These are phyloP conservation scores for Lucilia cuprina DNA, from an alignment of 1,140 invertebrate species.

Conservation along the genomic window DNA sequence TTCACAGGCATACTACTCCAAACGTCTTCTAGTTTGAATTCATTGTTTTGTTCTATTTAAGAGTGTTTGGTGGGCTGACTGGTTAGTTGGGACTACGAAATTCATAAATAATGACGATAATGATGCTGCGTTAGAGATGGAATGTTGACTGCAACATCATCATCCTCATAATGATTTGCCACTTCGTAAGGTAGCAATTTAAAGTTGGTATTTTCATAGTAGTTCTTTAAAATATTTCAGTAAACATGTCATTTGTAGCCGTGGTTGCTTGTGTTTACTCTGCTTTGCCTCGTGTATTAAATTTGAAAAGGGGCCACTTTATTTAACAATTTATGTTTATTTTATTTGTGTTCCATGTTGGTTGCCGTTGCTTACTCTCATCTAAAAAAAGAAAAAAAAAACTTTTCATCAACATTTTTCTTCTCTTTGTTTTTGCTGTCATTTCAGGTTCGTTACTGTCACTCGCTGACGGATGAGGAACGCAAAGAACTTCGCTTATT, in stretches of 20 bases:
- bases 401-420: conserved; percentile 10
- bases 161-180: background rate
- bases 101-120: conserved; percentile 9
- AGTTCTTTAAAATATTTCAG: background rate
- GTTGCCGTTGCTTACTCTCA: background rate
- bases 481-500: conserved; percentile 91
- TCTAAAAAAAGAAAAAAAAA: background rate
- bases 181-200: background rate
- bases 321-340: conserved; percentile 9
- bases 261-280: background rate
- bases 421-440: conserved; percentile 46
- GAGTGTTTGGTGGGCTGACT: background rate
- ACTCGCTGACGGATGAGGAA: conserved; percentile 89
- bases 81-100: background rate
- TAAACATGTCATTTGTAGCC: background rate
- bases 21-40: background rate
- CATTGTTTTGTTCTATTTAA: background rate
- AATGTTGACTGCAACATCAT: background rate
- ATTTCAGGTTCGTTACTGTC: conserved; percentile 86
- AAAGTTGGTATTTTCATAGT: background rate
- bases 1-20: background rate
- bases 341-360: background rate
- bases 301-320: background rate
- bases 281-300: background rate
- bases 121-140: background rate